Base-by-base conservation (phyloP, 1,140 invertebrate genomes). In the Pseudomyrmex sp. region DNA sequence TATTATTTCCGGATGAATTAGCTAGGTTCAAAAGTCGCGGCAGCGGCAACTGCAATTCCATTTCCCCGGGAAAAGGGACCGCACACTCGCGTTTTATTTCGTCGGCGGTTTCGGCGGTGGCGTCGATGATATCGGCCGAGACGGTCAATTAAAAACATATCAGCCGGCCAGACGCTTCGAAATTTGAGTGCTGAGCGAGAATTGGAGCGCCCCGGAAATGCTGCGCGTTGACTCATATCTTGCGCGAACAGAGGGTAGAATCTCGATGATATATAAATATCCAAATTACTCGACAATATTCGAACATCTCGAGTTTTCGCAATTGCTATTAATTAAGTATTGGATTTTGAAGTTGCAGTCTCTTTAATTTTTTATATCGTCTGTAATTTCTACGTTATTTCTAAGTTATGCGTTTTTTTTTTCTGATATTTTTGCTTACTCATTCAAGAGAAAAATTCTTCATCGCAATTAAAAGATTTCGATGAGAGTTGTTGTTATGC, bases 61-160 rank as follows among this genome's bases (percentile, higher is more conserved):
- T 82, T 82, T 74, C 20, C 76, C 13, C 50, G 13, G 58, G 61
- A 56, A 44, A 65, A 75, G 70, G 26, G 52, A 80, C 76, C 54
- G 26, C 26, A 76, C 23, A 44, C 61, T 52, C 74, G 23, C 23
- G 54, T 80, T 80, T 80, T 80, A 80, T 80, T 80, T 69, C 66
- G 23, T 61, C 66, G 66, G 66, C 66, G 66, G 66, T 80, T 80
- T 80, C 56, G 54, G 54, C 66, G 76, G 56, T 79, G 63, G 35
- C 54, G 48, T 76, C 74, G 65, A 79, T 80, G 54, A 59, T 80
- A 80, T 80, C 66, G 66, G 54, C 76, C 66, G 76, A 85, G 65
- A 79, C 82, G 46, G 35, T 61, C 69, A 75, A 85, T 85, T 85
- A 76, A 70, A 83, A 85, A 83, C 84, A 50, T 74, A 85, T 85